Percentiles rank a stretch among this genome's conserved stretches.
These are phyloP conservation scores for Rhegmatorhina hoffmannsi DNA, from an alignment of 2,113 vertebrate species.

Conservation along the genomic window DNA sequence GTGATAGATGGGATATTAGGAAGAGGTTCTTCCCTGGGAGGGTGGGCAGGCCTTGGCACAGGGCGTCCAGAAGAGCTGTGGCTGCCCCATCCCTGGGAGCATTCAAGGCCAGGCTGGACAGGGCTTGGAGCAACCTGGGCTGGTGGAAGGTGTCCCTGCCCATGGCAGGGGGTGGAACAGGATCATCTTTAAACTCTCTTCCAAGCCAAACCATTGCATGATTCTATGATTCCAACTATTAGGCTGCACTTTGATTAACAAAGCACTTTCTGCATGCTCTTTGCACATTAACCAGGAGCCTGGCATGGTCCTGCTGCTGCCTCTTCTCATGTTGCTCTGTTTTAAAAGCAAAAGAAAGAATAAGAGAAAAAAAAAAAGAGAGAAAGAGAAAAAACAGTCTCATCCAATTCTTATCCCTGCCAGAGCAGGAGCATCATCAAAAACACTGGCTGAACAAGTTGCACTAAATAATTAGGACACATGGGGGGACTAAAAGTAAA, in stretches of 20 bases:
- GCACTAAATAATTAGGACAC: constrained; percentile 58
- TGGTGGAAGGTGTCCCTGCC: not conserved
- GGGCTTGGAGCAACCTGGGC: not conserved
- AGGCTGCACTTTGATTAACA: not conserved
- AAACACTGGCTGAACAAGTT: not conserved
- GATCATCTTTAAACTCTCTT: not conserved
- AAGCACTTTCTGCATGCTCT: not conserved
- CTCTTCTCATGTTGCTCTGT: not conserved
- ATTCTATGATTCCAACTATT: not conserved
- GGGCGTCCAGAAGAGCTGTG: not conserved
- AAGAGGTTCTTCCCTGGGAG: fast-evolving
- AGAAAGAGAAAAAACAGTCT: not conserved
- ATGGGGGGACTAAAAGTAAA: constrained; percentile 47
- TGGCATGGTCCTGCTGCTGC: not conserved
- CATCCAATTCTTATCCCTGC: not conserved
- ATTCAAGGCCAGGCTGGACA: fast-evolving
- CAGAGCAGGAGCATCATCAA: not conserved
- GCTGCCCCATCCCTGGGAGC: not conserved
- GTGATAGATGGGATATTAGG: fast-evolving
- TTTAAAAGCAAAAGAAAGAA: not conserved
- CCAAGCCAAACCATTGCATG: not conserved
- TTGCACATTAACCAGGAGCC: not conserved
- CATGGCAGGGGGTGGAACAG: fast-evolving
- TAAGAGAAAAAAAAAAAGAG: fast-evolving
- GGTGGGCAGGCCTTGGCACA: not conserved